Percentiles rank a stretch among this genome's conserved stretches.
These are phyloP conservation scores for Antheraea yamamai DNA, from an alignment of 2,888 invertebrate species.

Conservation along the genomic window DNA sequence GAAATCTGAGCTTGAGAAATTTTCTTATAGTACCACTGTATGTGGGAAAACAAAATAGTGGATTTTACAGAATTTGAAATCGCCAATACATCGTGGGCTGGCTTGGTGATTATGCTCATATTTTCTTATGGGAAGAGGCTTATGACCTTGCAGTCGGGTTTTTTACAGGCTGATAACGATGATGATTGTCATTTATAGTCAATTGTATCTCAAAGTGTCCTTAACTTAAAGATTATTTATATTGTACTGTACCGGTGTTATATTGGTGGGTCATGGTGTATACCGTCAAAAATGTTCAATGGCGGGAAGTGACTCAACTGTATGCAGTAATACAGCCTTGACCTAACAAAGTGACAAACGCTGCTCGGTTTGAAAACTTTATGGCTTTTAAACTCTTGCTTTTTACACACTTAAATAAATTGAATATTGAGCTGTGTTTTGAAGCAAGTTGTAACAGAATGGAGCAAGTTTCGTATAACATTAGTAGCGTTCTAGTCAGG, in stretches of 20 bases:
- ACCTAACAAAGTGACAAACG: constrained; percentile 37
- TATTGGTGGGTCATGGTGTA: background rate
- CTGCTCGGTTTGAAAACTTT: constrained; percentile 27
- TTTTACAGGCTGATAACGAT: too few relatives aligned
- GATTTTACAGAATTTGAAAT: too few relatives aligned
- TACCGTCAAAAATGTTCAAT: constrained; percentile 42
- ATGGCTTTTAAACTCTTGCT: background rate
- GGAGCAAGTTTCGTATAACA: background rate
- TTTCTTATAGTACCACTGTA: too few relatives aligned
- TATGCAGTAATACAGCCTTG: constrained; percentile 37
- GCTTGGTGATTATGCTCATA: too few relatives aligned
- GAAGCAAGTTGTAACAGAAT: background rate
- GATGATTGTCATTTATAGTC: background rate
- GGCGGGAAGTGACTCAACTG: constrained; percentile 55
- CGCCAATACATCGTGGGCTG: too few relatives aligned
- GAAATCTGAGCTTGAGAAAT: too few relatives aligned
- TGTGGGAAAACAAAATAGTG: too few relatives aligned
- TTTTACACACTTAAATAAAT: background rate
- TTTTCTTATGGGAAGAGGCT: too few relatives aligned
- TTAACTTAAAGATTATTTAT: background rate
- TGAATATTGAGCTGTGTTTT: background rate
- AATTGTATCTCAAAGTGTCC: background rate
- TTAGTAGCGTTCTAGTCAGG: background rate
- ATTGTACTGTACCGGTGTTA: background rate
- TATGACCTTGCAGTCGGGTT: too few relatives aligned